Conservation (phyloP, 37 sponge, comb jelly and placozoan genomes). For the Ephydatia muelleri region DNA sequence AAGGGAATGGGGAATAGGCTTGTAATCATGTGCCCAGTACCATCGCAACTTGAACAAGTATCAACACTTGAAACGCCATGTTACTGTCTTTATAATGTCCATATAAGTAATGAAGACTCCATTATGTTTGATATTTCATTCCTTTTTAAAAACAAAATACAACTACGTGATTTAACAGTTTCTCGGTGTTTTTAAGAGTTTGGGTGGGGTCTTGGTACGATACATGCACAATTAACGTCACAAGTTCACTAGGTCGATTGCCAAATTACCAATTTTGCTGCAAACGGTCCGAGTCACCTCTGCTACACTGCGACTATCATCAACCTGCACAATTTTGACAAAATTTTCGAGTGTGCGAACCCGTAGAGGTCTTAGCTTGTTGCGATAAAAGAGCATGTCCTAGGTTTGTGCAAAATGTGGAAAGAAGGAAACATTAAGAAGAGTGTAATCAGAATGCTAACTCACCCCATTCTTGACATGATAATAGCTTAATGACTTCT, state of each 20-base stretch:
- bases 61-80: too few species aligned
- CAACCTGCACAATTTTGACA: conserved; percentile 51
- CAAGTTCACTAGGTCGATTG: neutral
- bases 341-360: conserved; percentile 65
- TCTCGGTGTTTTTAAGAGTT: too few species aligned
- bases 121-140: too few species aligned
- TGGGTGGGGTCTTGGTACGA: too few species aligned
- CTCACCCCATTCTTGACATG: conserved; percentile 50
- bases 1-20: too few species aligned
- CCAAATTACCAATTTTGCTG: conserved; percentile 40
- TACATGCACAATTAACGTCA: too few species aligned
- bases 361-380: conserved; percentile 58
- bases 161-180: too few species aligned
- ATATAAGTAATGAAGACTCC: too few species aligned
- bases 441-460: neutral
- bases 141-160: too few species aligned
- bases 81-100: too few species aligned
- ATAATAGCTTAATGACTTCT: conserved; percentile 43
- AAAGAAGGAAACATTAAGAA: neutral
- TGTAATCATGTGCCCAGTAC: too few species aligned
- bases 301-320: conserved; percentile 61
- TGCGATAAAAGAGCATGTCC: conserved; percentile 60
- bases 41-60: too few species aligned
- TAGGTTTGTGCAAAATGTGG: neutral
- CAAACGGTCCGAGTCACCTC: conserved; percentile 50